Percentiles rank a stretch among this genome's conserved stretches.
Evolutionary conservation across 2,113 vertebrate genomes (phyloP).

Genomic region (Zootoca vivipara): DNA sequence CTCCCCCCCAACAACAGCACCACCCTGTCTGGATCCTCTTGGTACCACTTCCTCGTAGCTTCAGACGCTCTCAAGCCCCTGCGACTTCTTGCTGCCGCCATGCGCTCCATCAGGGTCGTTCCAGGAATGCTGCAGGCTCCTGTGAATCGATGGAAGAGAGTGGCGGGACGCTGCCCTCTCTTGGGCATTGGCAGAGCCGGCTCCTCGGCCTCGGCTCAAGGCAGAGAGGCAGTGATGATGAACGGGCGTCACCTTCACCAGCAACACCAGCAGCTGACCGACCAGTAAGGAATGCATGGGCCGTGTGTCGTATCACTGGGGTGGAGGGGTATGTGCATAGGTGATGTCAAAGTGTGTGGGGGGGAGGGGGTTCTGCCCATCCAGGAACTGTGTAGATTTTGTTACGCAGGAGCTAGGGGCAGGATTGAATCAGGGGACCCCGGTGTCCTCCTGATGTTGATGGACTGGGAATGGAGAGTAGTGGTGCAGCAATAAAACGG

Average conservation of each 20-base stretch:
- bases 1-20: neutral
- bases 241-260: constrained; percentile 14
- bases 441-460: neutral
- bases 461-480: too few species aligned
- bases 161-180: neutral
- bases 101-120: neutral
- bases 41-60: neutral
- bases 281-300: constrained; percentile 12
- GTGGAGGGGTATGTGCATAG: neutral
- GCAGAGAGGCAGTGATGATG: neutral
- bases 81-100: neutral
- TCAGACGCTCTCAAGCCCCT: neutral
- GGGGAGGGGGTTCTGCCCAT: neutral
- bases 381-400: neutral
- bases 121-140: neutral
- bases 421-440: too few species aligned
- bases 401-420: neutral
- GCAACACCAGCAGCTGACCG: neutral
- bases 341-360: neutral
- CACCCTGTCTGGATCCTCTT: too few species aligned
- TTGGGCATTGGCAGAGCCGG: neutral
- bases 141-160: neutral
- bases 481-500: too few species aligned
- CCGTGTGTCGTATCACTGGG: neutral
- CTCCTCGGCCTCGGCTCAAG: neutral